These are phyloP conservation scores for Knipowitschia caucasica DNA, from an alignment of 2,797 vertebrate species.

Conservation along the genomic window DNA sequence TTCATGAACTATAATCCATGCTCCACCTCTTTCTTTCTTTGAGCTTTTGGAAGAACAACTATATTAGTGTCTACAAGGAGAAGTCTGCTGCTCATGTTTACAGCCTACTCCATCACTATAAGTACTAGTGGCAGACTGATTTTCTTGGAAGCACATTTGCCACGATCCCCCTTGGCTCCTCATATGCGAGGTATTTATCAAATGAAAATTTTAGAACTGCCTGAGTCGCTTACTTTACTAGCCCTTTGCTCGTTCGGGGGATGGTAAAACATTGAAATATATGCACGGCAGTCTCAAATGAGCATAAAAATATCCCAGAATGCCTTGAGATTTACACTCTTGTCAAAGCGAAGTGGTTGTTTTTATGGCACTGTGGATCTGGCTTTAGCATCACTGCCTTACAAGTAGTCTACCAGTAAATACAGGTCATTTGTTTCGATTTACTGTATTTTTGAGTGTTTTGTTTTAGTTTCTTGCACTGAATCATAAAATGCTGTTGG, in stretches of 20 bases:
- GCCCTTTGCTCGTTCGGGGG: slow-evolving; percentile 41
- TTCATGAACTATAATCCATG: slow-evolving; percentile 57
- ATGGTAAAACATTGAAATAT: slow-evolving; percentile 55
- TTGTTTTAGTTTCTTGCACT: slow-evolving; percentile 15
- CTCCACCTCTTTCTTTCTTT: slow-evolving; percentile 30
- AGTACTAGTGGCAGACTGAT: slow-evolving; percentile 62
- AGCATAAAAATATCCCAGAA: slow-evolving; percentile 53
- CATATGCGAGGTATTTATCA: slow-evolving; percentile 62
- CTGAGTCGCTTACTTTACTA: slow-evolving; percentile 52
- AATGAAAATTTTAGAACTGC: slow-evolving; percentile 58
- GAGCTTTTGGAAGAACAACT: slow-evolving; percentile 48
- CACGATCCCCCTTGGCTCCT: slow-evolving; percentile 47
- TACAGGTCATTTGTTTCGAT: slow-evolving; percentile 50
- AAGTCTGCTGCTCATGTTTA: slow-evolving; percentile 65
- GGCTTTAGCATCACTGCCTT: slow-evolving; percentile 42
- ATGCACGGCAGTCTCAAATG: slow-evolving; percentile 49
- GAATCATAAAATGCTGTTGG: slow-evolving; percentile 11
- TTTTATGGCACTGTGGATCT: slow-evolving; percentile 38
- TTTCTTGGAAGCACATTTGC: slow-evolving; percentile 61
- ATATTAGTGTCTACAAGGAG: slow-evolving; percentile 62
- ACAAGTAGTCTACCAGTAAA: slow-evolving; percentile 30
- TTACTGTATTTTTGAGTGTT: slow-evolving; percentile 22
- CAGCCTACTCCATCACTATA: slow-evolving; percentile 62
- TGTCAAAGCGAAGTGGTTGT: slow-evolving; percentile 50
- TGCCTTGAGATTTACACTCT: slow-evolving; percentile 50